Base-by-base conservation (phyloP, 2,797 vertebrate species). In the Fistularia commersonii region DNA sequence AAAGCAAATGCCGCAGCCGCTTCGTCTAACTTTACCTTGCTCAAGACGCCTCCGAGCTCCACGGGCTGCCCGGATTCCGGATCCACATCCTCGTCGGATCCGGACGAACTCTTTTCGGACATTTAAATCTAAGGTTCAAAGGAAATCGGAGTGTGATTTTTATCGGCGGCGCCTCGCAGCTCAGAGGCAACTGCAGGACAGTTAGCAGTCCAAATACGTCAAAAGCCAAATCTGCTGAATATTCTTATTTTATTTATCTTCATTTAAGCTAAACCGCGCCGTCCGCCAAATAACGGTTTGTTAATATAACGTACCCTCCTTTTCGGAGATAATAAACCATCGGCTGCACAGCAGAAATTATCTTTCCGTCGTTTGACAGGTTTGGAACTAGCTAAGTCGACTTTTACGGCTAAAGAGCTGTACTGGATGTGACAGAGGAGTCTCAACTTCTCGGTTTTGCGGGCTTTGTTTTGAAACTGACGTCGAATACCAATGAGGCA, bases 41-140 rank as follows among this genome's bases (percentile, higher is more conserved):
- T 98, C 23, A 99, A 90, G 51, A 93, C 82, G 38, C 95, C 96
- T 39, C 93, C 95, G 39, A 92, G 87, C 87, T 98, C 95, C 86
- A 92, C 91, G 43, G 88, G 89, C 82, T 91, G 92, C 45, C 90
- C 94, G 23, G 92, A 92, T 81, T 98, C 95, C 2, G 94, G 93
- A 67, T 98, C 95, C 77, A 93, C 92, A 77, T 98, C 97, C 85
- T 98, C 96, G 69, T 98, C 96, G 47, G 95, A 97, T 54, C 93
- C 92, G 39, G 94, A 96, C 63, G 94, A 98, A 84, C 95, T 96
- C 89, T 96, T 95, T 74, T 98, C 95, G 85, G 93, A 98, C 96
- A 98, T 99, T 84, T 86, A 76, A 80, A 63, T 70, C 62, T 58
- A 59, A 75, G 55, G 13, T 61, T 66, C 0, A 8, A 3, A 41